Percentiles rank a stretch among this genome's conserved stretches.
phyloP scores from a whole-genome alignment of 2,888 invertebrate genomes.

The Caenorhabditis sp. region DNA sequence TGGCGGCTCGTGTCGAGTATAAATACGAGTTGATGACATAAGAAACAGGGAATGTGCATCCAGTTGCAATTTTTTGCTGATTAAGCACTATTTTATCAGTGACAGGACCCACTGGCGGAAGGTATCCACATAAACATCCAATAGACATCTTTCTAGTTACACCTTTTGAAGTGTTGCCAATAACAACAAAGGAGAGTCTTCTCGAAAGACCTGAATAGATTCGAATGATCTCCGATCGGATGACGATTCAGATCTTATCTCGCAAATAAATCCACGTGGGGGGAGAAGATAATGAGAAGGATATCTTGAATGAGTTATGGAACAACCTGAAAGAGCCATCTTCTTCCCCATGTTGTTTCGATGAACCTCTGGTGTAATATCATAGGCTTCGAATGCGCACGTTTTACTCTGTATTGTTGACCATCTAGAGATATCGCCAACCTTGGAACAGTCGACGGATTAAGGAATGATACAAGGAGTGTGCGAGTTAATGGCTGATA shows the following conservation, averaged over 20 bases:
- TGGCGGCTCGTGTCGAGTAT: background rate
- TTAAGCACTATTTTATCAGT: slow-evolving; percentile 55
- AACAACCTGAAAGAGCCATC: background rate
- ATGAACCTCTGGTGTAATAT: too few species aligned
- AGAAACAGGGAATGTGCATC: slow-evolving; percentile 16
- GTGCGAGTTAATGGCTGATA: slow-evolving; percentile 20
- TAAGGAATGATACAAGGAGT: slow-evolving; percentile 18
- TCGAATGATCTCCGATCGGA: slow-evolving; percentile 37
- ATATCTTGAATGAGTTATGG: too few species aligned
- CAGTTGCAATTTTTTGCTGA: slow-evolving; percentile 52
- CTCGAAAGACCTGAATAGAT: slow-evolving; percentile 50
- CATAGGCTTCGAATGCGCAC: slow-evolving; percentile 14
- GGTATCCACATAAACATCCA: slow-evolving; percentile 39
- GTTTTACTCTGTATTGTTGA: slow-evolving; percentile 22
- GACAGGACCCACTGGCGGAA: slow-evolving; percentile 15
- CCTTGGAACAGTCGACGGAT: slow-evolving; percentile 23
- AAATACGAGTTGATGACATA: slow-evolving; percentile 18
- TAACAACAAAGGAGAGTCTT: slow-evolving; percentile 33
- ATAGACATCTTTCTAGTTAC: background rate
- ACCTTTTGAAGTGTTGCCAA: slow-evolving; percentile 25
- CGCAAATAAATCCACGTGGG: slow-evolving; percentile 36
- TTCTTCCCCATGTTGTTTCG: slow-evolving; percentile 8
- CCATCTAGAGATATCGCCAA: slow-evolving; percentile 24
- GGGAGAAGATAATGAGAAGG: background rate
- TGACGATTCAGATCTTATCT: slow-evolving; percentile 34